phyloP scores from a whole-genome alignment of 2,797 vertebrate genomes.

The Taenioides sp. region DNA sequence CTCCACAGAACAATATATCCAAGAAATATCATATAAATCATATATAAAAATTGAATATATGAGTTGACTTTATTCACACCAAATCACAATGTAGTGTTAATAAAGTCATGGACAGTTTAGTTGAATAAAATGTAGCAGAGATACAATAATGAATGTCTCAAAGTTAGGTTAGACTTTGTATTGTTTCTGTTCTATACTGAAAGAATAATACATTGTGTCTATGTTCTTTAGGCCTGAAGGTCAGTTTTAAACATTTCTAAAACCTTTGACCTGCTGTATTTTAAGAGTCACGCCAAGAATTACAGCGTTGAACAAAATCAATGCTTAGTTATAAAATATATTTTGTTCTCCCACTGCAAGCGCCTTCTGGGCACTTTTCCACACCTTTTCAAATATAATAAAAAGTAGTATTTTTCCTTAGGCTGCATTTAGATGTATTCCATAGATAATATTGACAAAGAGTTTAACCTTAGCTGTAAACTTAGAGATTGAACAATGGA shows the following conservation, averaged over 20 bases:
- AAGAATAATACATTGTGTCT: too few species aligned
- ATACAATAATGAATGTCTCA: background rate
- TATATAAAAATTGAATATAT: too few species aligned
- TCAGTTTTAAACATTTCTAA: background rate
- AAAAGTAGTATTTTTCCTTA: background rate
- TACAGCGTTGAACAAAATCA: background rate
- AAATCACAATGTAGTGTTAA: too few species aligned
- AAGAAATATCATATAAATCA: too few species aligned
- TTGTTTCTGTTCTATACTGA: background rate
- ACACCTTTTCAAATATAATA: background rate
- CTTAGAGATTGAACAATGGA: background rate
- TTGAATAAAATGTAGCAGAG: too few species aligned
- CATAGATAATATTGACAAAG: background rate
- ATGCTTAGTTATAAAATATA: background rate
- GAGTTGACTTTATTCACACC: too few species aligned
- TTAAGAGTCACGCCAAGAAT: too few species aligned
- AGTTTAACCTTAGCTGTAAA: background rate
- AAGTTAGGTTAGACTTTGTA: background rate
- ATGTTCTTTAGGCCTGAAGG: background rate
- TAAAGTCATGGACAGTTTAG: background rate
- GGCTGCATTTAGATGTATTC: background rate
- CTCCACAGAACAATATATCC: too few species aligned
- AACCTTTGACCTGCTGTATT: background rate
- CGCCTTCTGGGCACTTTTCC: background rate
- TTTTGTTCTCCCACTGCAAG: background rate